Conservation (phyloP, 2,113 vertebrate genomes). For the Caloenas nicobarica region DNA sequence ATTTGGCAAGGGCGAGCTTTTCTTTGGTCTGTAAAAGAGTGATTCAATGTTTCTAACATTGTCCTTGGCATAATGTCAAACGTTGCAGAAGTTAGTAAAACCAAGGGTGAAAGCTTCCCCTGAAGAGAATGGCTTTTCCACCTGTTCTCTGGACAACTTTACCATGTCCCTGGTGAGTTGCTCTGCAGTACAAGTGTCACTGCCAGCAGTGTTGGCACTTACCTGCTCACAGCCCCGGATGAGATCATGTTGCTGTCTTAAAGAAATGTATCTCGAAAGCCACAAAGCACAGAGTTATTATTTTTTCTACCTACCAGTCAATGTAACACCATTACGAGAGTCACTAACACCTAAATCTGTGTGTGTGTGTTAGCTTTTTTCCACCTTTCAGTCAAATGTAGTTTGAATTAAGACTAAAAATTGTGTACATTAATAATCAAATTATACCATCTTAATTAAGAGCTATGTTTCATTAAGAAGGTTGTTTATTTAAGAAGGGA, state of each 20-base stretch:
- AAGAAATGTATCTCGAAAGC: background rate
- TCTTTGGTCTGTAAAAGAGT: background rate
- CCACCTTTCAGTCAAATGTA: background rate
- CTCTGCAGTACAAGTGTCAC: background rate
- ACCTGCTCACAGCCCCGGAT: accelerated
- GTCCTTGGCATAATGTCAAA: background rate
- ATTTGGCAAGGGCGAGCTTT: background rate
- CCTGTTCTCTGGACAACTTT: background rate
- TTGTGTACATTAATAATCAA: background rate
- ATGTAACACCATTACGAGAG: background rate
- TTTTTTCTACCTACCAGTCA: background rate
- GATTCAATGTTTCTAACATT: background rate
- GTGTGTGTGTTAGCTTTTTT: too few species aligned
- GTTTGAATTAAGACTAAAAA: background rate
- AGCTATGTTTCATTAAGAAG: background rate
- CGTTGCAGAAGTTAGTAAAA: background rate
- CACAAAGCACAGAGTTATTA: background rate
- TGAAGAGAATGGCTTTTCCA: background rate
- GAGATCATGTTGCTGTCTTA: background rate
- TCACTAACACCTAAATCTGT: background rate
- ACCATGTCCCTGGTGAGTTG: background rate
- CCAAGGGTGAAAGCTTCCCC: background rate
- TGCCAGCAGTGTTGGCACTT: accelerated
- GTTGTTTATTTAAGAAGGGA: background rate
- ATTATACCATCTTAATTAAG: background rate